Evolutionary conservation across 2,888 invertebrate species (phyloP).

Genomic region (Noctua pronuba): DNA sequence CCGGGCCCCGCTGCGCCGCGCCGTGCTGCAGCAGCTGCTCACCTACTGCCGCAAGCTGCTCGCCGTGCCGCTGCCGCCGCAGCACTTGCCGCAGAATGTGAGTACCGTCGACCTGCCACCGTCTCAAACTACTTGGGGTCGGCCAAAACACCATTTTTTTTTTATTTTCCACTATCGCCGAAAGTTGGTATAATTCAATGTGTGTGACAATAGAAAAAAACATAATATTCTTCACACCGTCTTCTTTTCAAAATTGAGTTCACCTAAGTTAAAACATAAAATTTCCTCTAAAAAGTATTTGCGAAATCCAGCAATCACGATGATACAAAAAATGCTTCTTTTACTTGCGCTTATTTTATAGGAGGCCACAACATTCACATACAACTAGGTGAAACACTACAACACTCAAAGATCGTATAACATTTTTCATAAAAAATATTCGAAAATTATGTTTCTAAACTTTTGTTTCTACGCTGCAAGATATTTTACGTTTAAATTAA

Average conservation of each 20-base stretch:
- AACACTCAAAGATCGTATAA: too few relatives aligned
- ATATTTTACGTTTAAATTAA: background rate
- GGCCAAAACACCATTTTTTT: background rate
- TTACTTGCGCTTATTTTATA: background rate
- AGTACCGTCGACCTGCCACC: too few relatives aligned
- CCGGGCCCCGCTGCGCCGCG: slow-evolving; percentile 92
- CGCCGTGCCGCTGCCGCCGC: slow-evolving; percentile 82
- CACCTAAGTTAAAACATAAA: too few relatives aligned
- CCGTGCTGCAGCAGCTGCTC: slow-evolving; percentile 90
- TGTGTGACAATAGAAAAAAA: too few relatives aligned
- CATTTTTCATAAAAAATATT: too few relatives aligned
- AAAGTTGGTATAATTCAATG: background rate
- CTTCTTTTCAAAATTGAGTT: too few relatives aligned
- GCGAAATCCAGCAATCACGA: background rate
- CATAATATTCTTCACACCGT: too few relatives aligned
- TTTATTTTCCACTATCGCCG: background rate
- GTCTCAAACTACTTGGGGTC: background rate
- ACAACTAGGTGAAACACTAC: background rate
- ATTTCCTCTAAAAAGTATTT: too few relatives aligned
- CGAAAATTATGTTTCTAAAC: background rate
- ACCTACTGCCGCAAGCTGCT: slow-evolving; percentile 92
- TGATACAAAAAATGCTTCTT: background rate
- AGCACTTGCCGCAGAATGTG: slow-evolving; percentile 43
- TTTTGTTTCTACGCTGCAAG: background rate
- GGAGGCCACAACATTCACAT: background rate